Conservation (phyloP, 2,888 invertebrate genomes). For the Argynnis bischoffii region DNA sequence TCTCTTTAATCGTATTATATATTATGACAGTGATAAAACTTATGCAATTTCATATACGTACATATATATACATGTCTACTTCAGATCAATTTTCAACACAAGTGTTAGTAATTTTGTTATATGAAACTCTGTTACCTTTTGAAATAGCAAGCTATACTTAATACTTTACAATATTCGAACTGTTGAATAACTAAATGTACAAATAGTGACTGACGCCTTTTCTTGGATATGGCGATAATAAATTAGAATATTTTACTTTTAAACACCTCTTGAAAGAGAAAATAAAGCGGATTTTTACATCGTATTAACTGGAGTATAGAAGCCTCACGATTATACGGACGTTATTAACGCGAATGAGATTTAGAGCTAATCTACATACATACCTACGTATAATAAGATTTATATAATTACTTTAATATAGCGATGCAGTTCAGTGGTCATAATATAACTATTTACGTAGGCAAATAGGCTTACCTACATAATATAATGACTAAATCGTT, state of each 20-base stretch:
- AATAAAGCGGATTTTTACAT: not conserved
- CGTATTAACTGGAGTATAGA: not conserved
- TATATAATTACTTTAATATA: not conserved
- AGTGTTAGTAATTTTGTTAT: not conserved
- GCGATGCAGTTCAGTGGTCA: not conserved
- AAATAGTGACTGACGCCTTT: no score
- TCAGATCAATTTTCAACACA: conserved; percentile 11
- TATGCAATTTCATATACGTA: conserved; percentile 5
- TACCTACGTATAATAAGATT: conserved; percentile 7
- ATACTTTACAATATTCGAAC: no score
- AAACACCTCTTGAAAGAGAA: not conserved
- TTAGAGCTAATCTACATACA: conserved; percentile 11
- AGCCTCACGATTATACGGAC: not conserved
- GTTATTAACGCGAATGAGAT: conserved; percentile 9
- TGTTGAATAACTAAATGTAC: no score
- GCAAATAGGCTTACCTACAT: no score
- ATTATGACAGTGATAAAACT: conserved; percentile 11
- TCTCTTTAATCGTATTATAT: conserved; percentile 2
- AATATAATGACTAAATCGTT: no score
- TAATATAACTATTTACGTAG: no score
- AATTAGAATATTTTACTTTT: no score
- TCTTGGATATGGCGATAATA: no score
- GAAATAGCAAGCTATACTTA: not conserved
- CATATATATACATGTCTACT: not conserved
- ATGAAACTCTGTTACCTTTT: conserved; percentile 5